Percentiles rank a stretch among this genome's conserved stretches.
Evolutionary conservation across 2,888 invertebrate species (phyloP).

Genomic region (Nowickia ferox): DNA sequence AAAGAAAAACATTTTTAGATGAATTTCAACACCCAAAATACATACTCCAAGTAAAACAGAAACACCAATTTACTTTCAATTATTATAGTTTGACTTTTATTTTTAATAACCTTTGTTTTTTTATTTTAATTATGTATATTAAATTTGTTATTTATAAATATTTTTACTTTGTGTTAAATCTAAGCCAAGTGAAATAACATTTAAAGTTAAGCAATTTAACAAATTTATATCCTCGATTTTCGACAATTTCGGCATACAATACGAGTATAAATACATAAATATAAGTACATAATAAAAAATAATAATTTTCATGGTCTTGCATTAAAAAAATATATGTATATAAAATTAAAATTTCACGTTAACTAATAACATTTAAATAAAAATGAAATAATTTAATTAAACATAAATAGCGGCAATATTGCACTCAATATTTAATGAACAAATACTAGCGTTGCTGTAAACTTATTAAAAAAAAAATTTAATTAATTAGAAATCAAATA

Average conservation of each 20-base stretch:
- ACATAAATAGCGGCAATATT: conserved; percentile 35
- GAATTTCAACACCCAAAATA: background rate
- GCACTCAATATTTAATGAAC: conserved; percentile 18
- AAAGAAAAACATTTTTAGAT: no score
- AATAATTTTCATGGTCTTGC: conserved; percentile 47
- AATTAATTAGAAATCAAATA: conserved; percentile 17
- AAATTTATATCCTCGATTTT: conserved; percentile 55
- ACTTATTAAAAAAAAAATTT: conserved; percentile 37
- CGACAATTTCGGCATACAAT: conserved; percentile 47
- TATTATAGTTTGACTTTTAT: conserved; percentile 41
- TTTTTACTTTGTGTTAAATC: conserved; percentile 54
- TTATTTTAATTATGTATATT: conserved; percentile 45
- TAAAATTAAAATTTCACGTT: conserved; percentile 32
- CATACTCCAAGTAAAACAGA: background rate
- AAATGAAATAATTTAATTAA: conserved; percentile 47
- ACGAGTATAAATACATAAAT: conserved; percentile 6
- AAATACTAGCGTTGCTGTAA: conserved; percentile 26
- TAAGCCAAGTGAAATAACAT: conserved; percentile 67
- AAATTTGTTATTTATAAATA: conserved; percentile 16
- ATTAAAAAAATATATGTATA: conserved; percentile 18
- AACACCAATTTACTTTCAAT: conserved; percentile 13
- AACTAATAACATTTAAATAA: conserved; percentile 37
- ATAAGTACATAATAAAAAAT: conserved; percentile 31
- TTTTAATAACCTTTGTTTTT: conserved; percentile 42
- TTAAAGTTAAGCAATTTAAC: conserved; percentile 65